Evolutionary conservation across 2,113 vertebrate genomes (phyloP).

Genomic region (Oryctolagus cuniculus): DNA sequence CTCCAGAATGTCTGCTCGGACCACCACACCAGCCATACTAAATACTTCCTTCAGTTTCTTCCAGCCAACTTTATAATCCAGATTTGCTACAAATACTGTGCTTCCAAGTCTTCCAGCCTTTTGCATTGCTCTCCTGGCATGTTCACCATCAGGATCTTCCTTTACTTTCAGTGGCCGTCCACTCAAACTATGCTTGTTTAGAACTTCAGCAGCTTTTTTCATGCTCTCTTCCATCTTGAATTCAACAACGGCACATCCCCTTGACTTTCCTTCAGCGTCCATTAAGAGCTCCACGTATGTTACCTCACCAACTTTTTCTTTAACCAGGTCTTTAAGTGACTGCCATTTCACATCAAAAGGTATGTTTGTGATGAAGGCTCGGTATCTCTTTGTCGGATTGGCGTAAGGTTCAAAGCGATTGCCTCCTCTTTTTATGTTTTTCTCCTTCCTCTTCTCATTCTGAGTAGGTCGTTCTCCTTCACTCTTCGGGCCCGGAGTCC

Average conservation of each 20-base stretch:
- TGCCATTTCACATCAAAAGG: too few species aligned
- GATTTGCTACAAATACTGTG: constrained; percentile 97
- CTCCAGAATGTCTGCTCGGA: constrained; percentile 96
- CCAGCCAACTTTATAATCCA: constrained; percentile 99
- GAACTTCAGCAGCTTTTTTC: constrained; percentile 98
- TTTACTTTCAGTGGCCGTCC: constrained; percentile 98
- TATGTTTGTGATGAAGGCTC: too few species aligned
- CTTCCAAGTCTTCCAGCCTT: constrained; percentile 96
- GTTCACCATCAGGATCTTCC: constrained; percentile 96
- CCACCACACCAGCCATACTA: constrained; percentile 95
- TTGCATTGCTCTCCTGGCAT: constrained; percentile 95
- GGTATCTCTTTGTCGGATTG: too few species aligned
- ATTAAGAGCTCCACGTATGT: too few species aligned
- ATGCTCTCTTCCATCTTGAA: constrained; percentile 99
- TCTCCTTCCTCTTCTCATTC: too few species aligned
- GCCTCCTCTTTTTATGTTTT: too few species aligned
- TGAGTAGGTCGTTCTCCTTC: too few species aligned
- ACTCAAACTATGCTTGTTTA: constrained; percentile 97
- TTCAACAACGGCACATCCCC: constrained; percentile 97
- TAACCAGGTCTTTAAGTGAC: too few species aligned
- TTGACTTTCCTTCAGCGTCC: too few species aligned
- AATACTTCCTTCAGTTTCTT: constrained; percentile 99
- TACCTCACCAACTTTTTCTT: too few species aligned
- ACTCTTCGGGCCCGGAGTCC: constrained; percentile 82
- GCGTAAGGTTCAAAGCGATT: too few species aligned